Evolutionary conservation across 2,113 vertebrate genomes (phyloP).

Genomic region (Mus pahari): DNA sequence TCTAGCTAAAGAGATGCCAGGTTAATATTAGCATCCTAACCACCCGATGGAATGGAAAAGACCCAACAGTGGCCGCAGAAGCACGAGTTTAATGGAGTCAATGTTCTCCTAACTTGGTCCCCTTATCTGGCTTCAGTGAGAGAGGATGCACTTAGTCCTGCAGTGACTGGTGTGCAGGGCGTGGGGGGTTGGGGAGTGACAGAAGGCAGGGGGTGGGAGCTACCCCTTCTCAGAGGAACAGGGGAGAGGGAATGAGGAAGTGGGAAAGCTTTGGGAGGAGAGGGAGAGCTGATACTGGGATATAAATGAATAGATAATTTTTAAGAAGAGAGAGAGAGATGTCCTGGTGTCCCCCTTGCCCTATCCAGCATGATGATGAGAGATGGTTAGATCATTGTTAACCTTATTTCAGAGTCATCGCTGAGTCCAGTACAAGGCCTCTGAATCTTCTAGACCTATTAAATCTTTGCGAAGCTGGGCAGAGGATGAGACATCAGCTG

Average conservation of each 20-base stretch:
- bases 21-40: neutral
- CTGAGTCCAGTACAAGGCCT: fast-evolving
- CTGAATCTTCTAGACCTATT: neutral
- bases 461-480: neutral
- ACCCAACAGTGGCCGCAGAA: neutral
- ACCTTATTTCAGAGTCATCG: neutral
- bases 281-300: too few relatives aligned
- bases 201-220: too few relatives aligned
- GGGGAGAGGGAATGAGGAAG: too few relatives aligned
- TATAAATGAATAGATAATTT: too few relatives aligned
- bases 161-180: too few relatives aligned
- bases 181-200: too few relatives aligned
- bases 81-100: neutral
- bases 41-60: neutral
- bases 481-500: fast-evolving
- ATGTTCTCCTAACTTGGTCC: too few relatives aligned
- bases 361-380: neutral
- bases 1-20: neutral
- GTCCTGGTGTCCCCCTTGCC: neutral
- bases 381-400: neutral
- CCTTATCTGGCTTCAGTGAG: too few relatives aligned
- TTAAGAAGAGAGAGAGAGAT: too few relatives aligned
- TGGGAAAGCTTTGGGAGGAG: too few relatives aligned
- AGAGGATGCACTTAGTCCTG: too few relatives aligned
- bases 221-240: too few relatives aligned